Base-by-base conservation (phyloP, 1,140 invertebrate species). In the Hormaphis cornu region DNA sequence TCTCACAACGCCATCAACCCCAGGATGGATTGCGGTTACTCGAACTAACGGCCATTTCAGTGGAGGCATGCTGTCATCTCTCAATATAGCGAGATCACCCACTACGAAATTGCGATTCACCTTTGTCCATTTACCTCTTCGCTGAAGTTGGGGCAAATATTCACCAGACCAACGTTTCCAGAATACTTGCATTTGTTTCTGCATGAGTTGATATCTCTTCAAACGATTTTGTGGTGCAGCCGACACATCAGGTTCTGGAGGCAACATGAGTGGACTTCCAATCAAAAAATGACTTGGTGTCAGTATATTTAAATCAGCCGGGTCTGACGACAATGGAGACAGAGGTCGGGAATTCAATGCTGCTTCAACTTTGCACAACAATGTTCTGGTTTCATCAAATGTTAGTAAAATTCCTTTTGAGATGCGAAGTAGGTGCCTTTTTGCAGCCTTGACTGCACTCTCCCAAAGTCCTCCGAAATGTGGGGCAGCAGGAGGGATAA, bases 331-430 rank as follows among this genome's bases (percentile, higher is more conserved):
- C 10, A 74, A 7, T 1, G 73, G 69, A 20, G 48, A 71, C 28
- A 73, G 37, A 16, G 71, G 77, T 16, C 76, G 48, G 0, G 73
- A 75, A 70, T 79, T 78, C 0, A 78, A 35, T 22, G 71, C 70
- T 18, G 74, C 74, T 70, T 78, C 75, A 14, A 77, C 74, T 54
- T 74, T 18, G 16, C 54, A 70, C 10, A 76, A 42, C 7, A 74
- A 61, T 7, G 76, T 78, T n/a, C 46, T 26, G 52, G 77, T 71
- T 73, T 78, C 74, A 63, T 78, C 77, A 61, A 70, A 77, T 28
- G 53, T 63, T n/a, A 63, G 63, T n/a, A 58, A 16, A 8, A 22
- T 18, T 26, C 73, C 44, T 8, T 71, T 71, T 10, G 73, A 40
- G 1, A 74, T 56, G 10, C 73, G 69, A 9, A 69, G 58, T 24